Percentiles rank a stretch among this genome's conserved stretches.
phyloP scores from a whole-genome alignment of 2,113 vertebrate species.

The Scytalopus superciliaris region DNA sequence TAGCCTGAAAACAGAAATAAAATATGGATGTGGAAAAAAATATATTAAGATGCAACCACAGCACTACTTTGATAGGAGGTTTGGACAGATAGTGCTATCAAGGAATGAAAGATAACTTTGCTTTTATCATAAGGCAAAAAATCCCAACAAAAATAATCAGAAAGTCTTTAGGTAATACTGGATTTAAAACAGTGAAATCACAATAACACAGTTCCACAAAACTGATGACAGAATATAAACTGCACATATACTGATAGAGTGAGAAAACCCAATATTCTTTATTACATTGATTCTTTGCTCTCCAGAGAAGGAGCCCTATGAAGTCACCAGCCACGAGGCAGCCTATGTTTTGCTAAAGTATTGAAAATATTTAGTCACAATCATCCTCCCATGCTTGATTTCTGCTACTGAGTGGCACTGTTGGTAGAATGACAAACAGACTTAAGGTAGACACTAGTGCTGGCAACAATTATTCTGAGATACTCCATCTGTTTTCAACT shows the following conservation, averaged over 20 bases:
- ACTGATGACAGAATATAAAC: neutral
- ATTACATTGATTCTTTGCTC: neutral
- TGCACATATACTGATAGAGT: neutral
- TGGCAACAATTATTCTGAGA: neutral
- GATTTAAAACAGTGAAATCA: neutral
- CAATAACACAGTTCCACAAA: neutral
- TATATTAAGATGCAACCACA: neutral
- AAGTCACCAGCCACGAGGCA: neutral
- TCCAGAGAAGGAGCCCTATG: neutral
- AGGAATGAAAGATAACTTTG: neutral
- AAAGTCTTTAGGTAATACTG: neutral
- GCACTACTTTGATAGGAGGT: neutral
- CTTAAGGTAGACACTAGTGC: neutral
- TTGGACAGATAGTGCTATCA: neutral
- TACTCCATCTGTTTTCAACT: neutral
- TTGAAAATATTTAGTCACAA: neutral
- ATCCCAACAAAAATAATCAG: neutral
- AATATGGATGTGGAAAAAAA: neutral
- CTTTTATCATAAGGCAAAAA: neutral
- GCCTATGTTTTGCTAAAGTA: neutral
- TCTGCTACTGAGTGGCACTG: neutral
- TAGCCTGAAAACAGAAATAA: neutral
- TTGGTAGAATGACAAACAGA: neutral
- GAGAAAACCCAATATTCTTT: neutral
- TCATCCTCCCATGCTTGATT: neutral